Evolutionary conservation across 2,113 vertebrate genomes (phyloP).

Genomic region (Cephalophus harveyi): DNA sequence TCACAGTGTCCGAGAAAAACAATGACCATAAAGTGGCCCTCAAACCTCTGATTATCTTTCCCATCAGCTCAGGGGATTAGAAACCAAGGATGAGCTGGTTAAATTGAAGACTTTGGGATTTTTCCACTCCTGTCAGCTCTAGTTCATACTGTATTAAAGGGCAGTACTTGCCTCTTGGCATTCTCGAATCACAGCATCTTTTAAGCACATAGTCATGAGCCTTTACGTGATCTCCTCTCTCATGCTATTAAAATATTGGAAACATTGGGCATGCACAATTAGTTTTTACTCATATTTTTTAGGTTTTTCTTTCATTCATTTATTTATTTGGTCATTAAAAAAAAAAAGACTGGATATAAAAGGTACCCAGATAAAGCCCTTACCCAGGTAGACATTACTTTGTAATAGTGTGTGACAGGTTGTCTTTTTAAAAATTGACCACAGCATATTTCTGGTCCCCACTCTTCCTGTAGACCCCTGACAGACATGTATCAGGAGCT

Average conservation of each 20-base stretch:
- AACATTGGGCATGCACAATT: background rate
- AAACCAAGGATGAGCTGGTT: background rate
- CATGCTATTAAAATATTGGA: background rate
- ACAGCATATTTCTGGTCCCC: background rate
- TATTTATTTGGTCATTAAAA: background rate
- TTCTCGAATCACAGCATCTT: background rate
- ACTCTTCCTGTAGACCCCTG: background rate
- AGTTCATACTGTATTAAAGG: background rate
- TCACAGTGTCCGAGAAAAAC: background rate
- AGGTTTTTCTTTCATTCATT: background rate
- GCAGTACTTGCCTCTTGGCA: background rate
- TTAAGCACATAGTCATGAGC: background rate
- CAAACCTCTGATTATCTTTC: background rate
- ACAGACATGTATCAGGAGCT: rapidly evolving
- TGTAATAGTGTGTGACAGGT: background rate
- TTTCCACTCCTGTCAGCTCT: background rate
- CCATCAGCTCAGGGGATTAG: background rate
- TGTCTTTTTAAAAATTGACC: background rate
- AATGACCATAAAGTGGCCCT: background rate
- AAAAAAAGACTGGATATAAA: background rate
- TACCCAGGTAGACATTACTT: background rate
- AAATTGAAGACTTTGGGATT: background rate
- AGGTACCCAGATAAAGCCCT: background rate
- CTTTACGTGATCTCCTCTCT: background rate
- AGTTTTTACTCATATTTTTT: background rate